Percentiles rank a stretch among this genome's conserved stretches.
phyloP scores from a whole-genome alignment of 2,113 vertebrate species.

The Cichladusa arquata region DNA sequence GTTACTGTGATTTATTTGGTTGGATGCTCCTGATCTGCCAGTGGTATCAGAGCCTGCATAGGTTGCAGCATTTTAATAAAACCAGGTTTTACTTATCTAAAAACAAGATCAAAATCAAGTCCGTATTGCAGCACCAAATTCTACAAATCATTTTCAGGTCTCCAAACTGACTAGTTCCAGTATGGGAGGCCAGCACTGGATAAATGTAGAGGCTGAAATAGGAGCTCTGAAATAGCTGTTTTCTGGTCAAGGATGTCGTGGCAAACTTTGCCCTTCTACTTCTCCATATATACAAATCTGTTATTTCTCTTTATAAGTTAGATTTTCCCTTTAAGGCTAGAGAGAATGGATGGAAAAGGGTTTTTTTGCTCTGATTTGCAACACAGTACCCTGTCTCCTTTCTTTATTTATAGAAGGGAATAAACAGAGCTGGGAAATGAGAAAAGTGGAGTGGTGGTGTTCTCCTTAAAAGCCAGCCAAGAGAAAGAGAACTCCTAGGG shows the following conservation, averaged over 20 bases:
- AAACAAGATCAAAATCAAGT: background rate
- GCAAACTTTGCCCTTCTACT: background rate
- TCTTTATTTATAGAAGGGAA: background rate
- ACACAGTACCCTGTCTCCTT: background rate
- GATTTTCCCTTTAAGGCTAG: background rate
- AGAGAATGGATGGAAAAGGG: background rate
- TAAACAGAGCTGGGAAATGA: background rate
- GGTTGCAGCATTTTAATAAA: background rate
- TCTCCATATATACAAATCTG: background rate
- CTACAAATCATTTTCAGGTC: background rate
- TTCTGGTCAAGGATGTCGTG: background rate
- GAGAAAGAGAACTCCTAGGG: background rate
- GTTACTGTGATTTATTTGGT: background rate
- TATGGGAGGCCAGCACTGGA: background rate
- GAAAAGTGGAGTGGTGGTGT: background rate
- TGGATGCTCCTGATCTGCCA: background rate
- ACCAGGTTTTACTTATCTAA: background rate
- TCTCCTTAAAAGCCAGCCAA: background rate
- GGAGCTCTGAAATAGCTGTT: background rate
- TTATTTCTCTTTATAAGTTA: background rate
- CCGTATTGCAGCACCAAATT: background rate
- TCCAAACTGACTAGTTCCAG: background rate
- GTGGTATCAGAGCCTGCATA: background rate
- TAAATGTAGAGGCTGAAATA: background rate
- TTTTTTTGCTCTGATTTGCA: background rate